Percentiles rank a stretch among this genome's conserved stretches.
Evolutionary conservation across 2,888 invertebrate species (phyloP).

Genomic region (Boloria euphrosyne): DNA sequence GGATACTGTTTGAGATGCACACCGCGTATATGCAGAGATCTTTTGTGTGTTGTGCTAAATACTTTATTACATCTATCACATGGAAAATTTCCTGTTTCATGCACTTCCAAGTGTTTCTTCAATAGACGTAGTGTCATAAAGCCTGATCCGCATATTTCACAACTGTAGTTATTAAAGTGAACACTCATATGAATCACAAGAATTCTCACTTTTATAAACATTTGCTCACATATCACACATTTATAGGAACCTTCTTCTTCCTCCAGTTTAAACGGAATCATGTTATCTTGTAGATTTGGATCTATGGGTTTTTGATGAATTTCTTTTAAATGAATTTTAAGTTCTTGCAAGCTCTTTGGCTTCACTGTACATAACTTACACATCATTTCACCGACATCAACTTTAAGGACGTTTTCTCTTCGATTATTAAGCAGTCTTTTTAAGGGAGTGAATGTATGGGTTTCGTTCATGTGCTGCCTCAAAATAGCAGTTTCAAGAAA

Average conservation of each 20-base stretch:
- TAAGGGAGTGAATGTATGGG: slow-evolving; percentile 62
- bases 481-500: slow-evolving; percentile 63
- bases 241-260: slow-evolving; percentile 56
- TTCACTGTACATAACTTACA: slow-evolving; percentile 63
- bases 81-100: slow-evolving; percentile 70
- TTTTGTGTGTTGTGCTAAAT: slow-evolving; percentile 69
- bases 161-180: slow-evolving; percentile 76
- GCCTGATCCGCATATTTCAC: slow-evolving; percentile 73
- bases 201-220: slow-evolving; percentile 69
- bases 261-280: slow-evolving; percentile 71
- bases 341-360: slow-evolving; percentile 53
- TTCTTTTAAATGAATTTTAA: slow-evolving; percentile 67
- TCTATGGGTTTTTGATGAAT: slow-evolving; percentile 64
- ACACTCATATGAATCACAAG: slow-evolving; percentile 77
- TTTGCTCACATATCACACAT: slow-evolving; percentile 68
- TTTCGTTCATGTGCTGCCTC: slow-evolving; percentile 64
- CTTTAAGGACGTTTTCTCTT: slow-evolving; percentile 69
- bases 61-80: slow-evolving; percentile 71
- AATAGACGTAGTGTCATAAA: slow-evolving; percentile 72
- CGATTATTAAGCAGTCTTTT: slow-evolving; percentile 69
- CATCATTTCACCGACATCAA: slow-evolving; percentile 65
- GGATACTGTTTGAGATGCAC: slow-evolving; percentile 72
- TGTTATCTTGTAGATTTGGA: slow-evolving; percentile 67
- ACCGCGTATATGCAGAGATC: slow-evolving; percentile 66
- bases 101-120: slow-evolving; percentile 74